Conservation (phyloP, 1,140 invertebrate species). For the Himalopsyche phryganea region DNA sequence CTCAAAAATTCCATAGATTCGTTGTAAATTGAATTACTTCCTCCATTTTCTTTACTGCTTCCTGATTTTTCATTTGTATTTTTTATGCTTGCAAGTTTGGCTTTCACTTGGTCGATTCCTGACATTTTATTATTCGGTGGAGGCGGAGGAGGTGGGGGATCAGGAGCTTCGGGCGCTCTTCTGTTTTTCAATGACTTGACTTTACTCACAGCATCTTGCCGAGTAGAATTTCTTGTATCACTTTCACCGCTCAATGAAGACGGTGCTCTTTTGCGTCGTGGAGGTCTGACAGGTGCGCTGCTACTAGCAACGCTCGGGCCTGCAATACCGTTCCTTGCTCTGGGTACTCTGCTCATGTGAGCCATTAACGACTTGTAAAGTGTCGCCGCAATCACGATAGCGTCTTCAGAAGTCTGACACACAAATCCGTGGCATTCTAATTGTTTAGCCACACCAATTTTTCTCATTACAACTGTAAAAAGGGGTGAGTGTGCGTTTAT, state of each 20-base stretch:
- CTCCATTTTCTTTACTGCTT: slow-evolving; percentile 37
- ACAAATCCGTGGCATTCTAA: slow-evolving; percentile 89
- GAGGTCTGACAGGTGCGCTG: slow-evolving; percentile 54
- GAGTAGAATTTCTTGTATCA: slow-evolving; percentile 40
- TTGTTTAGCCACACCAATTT: slow-evolving; percentile 69
- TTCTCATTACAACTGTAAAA: slow-evolving; percentile 87
- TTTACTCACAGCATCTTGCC: slow-evolving; percentile 20
- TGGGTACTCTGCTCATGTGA: slow-evolving; percentile 65
- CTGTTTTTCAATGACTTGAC: slow-evolving; percentile 38
- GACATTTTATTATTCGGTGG: slow-evolving; percentile 46
- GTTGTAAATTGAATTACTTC: slow-evolving; percentile 45
- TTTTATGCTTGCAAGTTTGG: slow-evolving; percentile 53
- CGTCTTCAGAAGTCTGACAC: slow-evolving; percentile 82
- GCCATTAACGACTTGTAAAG: slow-evolving; percentile 81
- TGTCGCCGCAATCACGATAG: slow-evolving; percentile 84
- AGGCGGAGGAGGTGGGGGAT: slow-evolving; percentile 34
- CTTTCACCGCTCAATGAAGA: slow-evolving; percentile 59
- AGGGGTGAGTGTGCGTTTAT: slow-evolving; percentile 72
- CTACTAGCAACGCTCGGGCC: slow-evolving; percentile 65
- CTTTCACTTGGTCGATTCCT: slow-evolving; percentile 53
- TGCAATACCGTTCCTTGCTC: slow-evolving; percentile 66
- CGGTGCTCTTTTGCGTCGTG: slow-evolving; percentile 56
- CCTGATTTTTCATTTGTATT: slow-evolving; percentile 40
- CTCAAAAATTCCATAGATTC: slow-evolving; percentile 35
- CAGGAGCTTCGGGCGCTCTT: slow-evolving; percentile 44